Conservation (phyloP, 2,113 vertebrate genomes). For the Heterotis niloticus region DNA sequence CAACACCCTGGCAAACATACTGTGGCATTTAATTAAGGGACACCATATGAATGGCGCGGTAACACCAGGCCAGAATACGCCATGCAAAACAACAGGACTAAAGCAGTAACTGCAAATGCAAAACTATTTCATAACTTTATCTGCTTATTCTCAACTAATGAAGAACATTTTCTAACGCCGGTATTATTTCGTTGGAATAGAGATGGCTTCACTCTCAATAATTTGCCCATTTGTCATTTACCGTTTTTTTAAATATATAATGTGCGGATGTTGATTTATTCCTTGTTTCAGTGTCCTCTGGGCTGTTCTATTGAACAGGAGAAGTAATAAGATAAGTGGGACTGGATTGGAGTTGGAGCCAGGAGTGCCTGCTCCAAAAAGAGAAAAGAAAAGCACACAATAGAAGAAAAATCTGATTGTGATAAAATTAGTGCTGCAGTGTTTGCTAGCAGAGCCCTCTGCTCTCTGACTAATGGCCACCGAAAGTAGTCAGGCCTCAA, state of each 20-base stretch:
- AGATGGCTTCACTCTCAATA: not conserved
- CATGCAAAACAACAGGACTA: not conserved
- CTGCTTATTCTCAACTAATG: not conserved
- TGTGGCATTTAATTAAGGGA: not conserved
- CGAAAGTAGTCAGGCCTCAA: not conserved
- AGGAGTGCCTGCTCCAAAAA: no score
- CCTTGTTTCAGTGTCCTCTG: not conserved
- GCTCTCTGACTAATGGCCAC: not conserved
- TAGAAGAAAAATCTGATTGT: not conserved
- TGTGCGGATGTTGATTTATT: not conserved
- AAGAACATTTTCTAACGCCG: not conserved
- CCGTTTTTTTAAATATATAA: not conserved
- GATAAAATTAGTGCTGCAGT: not conserved
- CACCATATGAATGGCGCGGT: not conserved
- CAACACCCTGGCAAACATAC: not conserved
- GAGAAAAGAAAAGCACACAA: no score
- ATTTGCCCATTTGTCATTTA: not conserved
- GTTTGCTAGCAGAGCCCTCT: not conserved
- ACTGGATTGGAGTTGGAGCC: not conserved
- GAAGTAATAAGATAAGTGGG: not conserved
- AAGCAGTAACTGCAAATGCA: not conserved
- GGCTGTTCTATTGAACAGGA: not conserved
- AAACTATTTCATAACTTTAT: not conserved
- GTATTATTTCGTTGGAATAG: not conserved
- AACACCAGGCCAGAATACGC: not conserved